Evolutionary conservation across 2,797 vertebrate species (phyloP).

Genomic region (Muscicapa striata): DNA sequence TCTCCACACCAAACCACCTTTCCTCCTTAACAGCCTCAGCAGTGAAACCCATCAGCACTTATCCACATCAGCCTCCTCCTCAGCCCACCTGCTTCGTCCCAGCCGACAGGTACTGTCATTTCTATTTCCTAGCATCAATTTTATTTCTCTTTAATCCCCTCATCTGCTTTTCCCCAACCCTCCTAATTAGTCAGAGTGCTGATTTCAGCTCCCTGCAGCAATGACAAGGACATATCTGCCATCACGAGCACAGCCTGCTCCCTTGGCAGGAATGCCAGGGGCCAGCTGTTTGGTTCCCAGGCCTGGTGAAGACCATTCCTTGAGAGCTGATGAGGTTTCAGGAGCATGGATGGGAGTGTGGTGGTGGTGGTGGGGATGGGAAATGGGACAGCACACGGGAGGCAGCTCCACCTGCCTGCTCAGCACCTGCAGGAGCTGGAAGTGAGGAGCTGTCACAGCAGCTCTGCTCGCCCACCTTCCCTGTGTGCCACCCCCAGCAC

Average conservation of each 20-base stretch:
- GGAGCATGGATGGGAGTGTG: neutral
- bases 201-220: neutral
- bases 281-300: neutral
- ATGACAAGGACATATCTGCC: neutral
- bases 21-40: neutral
- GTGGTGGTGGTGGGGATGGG: neutral
- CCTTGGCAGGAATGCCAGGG: neutral
- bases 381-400: neutral
- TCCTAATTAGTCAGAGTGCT: constrained; percentile 27
- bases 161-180: neutral
- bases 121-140: constrained; percentile 6
- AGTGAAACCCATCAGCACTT: neutral
- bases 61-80: neutral
- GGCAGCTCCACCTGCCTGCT: constrained; percentile 1
- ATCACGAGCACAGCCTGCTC: neutral
- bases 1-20: neutral
- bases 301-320: neutral
- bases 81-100: neutral
- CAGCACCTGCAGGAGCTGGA: constrained; percentile 4
- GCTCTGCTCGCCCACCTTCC: neutral
- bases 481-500: neutral
- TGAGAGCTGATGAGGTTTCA: neutral
- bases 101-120: neutral
- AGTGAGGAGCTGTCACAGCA: neutral
- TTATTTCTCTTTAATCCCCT: neutral